These are phyloP conservation scores for Neodon shergylaensis DNA, from an alignment of 2,113 vertebrate species.

Conservation along the genomic window DNA sequence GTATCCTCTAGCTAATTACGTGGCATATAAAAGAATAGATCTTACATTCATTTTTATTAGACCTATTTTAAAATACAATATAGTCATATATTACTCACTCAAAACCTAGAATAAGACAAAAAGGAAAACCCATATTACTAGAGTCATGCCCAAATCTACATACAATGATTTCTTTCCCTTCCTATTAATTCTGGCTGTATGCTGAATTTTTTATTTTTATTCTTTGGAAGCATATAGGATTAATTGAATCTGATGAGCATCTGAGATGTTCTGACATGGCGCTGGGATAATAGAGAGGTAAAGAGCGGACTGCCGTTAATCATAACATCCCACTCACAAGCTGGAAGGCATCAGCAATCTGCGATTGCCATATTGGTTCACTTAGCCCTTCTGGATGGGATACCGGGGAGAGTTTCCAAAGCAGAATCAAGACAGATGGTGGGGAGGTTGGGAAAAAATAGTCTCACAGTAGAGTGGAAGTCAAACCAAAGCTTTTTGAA, in stretches of 20 bases:
- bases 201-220: conserved; percentile 68
- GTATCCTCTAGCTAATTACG: conserved; percentile 6
- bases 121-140: conserved; percentile 59
- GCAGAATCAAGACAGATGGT: conserved; percentile 84
- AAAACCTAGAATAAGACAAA: conserved; percentile 60
- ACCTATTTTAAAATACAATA: conserved; percentile 42
- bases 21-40: conserved; percentile 4
- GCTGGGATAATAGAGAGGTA: conserved; percentile 82
- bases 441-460: conserved; percentile 80
- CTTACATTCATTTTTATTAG: conserved; percentile 22
- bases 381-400: conserved; percentile 82
- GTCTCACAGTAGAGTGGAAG: conserved; percentile 76
- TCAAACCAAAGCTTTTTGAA: conserved; percentile 82
- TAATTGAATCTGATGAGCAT: conserved; percentile 82
- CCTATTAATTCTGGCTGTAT: conserved; percentile 73
- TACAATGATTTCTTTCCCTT: conserved; percentile 75
- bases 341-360: conserved; percentile 81
- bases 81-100: conserved; percentile 40
- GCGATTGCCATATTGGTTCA: conserved; percentile 82
- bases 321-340: conserved; percentile 82
- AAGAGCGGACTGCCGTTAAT: conserved; percentile 78
- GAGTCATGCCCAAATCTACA: conserved; percentile 71
- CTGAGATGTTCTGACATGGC: conserved; percentile 77
- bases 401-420: conserved; percentile 83
- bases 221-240: conserved; percentile 75